phyloP scores from a whole-genome alignment of 2,888 invertebrate genomes.

The Argyresthia albistria region DNA sequence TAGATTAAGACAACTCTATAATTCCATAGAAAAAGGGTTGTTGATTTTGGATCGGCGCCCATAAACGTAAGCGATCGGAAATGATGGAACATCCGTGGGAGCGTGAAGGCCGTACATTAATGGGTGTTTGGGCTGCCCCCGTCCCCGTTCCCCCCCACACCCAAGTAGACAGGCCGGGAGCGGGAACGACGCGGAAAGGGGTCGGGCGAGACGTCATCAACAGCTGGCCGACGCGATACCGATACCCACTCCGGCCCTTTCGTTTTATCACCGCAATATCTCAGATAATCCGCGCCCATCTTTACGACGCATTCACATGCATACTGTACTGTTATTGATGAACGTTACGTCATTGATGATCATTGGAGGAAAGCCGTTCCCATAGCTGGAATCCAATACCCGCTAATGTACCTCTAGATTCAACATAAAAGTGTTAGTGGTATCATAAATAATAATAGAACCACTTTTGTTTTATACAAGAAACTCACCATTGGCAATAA shows the following conservation, averaged over 20 bases:
- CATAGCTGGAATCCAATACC: too few species aligned
- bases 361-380: not conserved
- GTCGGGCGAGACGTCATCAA: slow-evolving; percentile 49
- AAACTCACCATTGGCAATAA: not conserved
- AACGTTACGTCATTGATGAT: not conserved
- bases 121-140: not conserved
- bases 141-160: not conserved
- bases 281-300: slow-evolving; percentile 8
- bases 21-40: too few species aligned
- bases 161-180: not conserved
- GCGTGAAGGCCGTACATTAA: slow-evolving; percentile 2
- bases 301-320: slow-evolving; percentile 3
- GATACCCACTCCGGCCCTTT: not conserved
- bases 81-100: not conserved
- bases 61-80: not conserved
- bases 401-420: not conserved
- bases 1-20: too few species aligned
- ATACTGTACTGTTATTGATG: too few species aligned
- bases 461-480: slow-evolving; percentile 30
- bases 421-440: not conserved
- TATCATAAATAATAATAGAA: slow-evolving; percentile 20
- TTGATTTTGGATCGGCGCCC: not conserved
- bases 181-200: slow-evolving; percentile 41
- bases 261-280: not conserved
- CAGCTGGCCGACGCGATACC: slow-evolving; percentile 24